Evolutionary conservation across 1,140 invertebrate genomes (phyloP).

Genomic region (Drosophila sturtevanti): DNA sequence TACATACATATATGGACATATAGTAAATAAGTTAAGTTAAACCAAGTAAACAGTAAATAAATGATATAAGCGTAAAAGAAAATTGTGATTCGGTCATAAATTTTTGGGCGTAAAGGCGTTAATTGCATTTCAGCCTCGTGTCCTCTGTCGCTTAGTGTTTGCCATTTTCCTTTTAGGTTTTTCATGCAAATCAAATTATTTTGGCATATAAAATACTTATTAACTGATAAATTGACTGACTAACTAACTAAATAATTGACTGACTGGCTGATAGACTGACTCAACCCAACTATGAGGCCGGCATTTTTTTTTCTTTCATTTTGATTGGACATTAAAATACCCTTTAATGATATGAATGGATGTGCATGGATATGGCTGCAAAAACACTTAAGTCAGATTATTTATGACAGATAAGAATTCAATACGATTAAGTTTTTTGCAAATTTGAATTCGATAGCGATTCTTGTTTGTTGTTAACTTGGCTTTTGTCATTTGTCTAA

Average conservation of each 20-base stretch:
- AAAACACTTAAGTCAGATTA: conserved; percentile 48
- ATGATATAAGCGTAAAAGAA: conserved; percentile 31
- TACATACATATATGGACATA: background rate
- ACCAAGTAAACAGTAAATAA: background rate
- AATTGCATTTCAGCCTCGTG: conserved; percentile 12
- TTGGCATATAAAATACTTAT: conserved; percentile 75
- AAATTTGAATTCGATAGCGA: conserved; percentile 10
- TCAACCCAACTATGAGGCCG: no score
- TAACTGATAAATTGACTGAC: conserved; percentile 44
- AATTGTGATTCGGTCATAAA: conserved; percentile 51
- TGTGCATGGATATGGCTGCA: conserved; percentile 19
- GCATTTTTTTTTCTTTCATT: conserved; percentile 24
- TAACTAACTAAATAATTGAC: background rate
- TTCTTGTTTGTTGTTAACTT: conserved; percentile 23
- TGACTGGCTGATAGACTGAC: background rate
- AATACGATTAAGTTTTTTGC: background rate
- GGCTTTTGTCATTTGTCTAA: conserved; percentile 5
- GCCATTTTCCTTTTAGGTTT: background rate
- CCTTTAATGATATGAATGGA: conserved; percentile 47
- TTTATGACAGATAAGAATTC: conserved; percentile 63
- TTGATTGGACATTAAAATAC: conserved; percentile 44
- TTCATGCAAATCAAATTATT: conserved; percentile 76
- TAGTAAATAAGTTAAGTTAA: background rate
- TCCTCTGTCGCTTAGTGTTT: background rate
- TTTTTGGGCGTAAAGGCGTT: conserved; percentile 37